phyloP scores from a whole-genome alignment of 2,888 invertebrate genomes.

The Atherix ibis region DNA sequence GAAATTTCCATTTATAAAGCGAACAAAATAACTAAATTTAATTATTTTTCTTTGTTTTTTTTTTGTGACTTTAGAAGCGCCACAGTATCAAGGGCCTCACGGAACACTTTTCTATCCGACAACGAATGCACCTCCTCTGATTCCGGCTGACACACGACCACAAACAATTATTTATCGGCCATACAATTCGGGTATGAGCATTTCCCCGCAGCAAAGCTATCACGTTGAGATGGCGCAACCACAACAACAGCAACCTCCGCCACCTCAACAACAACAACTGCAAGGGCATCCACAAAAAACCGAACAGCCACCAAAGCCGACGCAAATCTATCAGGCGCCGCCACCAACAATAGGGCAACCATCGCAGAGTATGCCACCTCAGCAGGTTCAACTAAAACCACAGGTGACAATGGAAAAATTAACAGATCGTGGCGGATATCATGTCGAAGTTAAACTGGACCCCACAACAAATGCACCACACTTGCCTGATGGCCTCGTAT shows the following conservation, averaged over 20 bases:
- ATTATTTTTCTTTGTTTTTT: background rate
- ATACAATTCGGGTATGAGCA: constrained; percentile 21
- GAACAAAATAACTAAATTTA: too few relatives aligned
- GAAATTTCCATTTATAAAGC: too few relatives aligned
- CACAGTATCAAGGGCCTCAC: constrained; percentile 35
- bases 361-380: constrained; percentile 16
- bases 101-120: constrained; percentile 38
- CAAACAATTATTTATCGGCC: constrained; percentile 24
- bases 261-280: constrained; percentile 15
- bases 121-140: constrained; percentile 31
- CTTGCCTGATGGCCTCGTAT: constrained; percentile 26
- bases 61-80: constrained; percentile 32
- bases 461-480: constrained; percentile 20
- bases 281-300: constrained; percentile 17
- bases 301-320: constrained; percentile 20
- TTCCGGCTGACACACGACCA: constrained; percentile 26
- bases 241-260: too few relatives aligned
- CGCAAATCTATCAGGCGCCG: constrained; percentile 29
- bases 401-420: constrained; percentile 32
- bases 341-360: constrained; percentile 17
- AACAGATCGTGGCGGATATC: constrained; percentile 21
- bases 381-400: constrained; percentile 16
- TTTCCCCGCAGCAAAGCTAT: constrained; percentile 27
- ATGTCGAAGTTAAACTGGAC: constrained; percentile 28
- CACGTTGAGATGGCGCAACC: constrained; percentile 24